A percentile compares a stretch with the other conserved stretches of the same genome.
Evolutionary conservation across 2,888 invertebrate genomes (phyloP).

Genomic region (Clivina fossor): DNA sequence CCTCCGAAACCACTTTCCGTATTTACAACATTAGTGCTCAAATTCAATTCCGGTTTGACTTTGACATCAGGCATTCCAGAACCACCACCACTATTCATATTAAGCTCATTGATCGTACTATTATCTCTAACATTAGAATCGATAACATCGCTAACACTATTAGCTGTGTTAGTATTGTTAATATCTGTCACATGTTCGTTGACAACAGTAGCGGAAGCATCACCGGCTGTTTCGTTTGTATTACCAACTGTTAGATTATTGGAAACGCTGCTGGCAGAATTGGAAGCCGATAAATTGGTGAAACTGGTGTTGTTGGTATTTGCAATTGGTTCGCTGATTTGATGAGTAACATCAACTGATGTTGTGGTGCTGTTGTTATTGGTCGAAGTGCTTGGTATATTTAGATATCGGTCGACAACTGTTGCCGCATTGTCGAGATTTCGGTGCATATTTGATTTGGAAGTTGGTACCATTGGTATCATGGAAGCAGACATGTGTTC

Average conservation of each 20-base stretch:
- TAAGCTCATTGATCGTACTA: background rate
- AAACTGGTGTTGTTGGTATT: background rate
- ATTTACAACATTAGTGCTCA: conserved; percentile 8
- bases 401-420: conserved; percentile 13
- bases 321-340: background rate
- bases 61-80: conserved; percentile 11
- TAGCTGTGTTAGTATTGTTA: background rate
- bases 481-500: conserved; percentile 16
- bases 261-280: background rate
- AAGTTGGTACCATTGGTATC: conserved; percentile 18
- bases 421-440: conserved; percentile 14
- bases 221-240: background rate
- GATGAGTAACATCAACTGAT: background rate
- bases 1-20: conserved; percentile 10
- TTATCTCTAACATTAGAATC: conserved; percentile 6
- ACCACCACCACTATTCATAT: conserved; percentile 7
- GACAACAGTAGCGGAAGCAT: too few species aligned
- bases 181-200: too few species aligned
- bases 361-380: background rate
- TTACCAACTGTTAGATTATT: background rate
- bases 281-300: background rate
- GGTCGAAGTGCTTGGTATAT: conserved; percentile 13
- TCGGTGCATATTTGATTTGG: conserved; percentile 16
- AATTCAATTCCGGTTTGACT: conserved; percentile 1
- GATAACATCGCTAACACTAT: too few species aligned